Percentiles rank a stretch among this genome's conserved stretches.
Conservation (phyloP, 2,797 vertebrate species). For the Hydrophis major region DNA sequence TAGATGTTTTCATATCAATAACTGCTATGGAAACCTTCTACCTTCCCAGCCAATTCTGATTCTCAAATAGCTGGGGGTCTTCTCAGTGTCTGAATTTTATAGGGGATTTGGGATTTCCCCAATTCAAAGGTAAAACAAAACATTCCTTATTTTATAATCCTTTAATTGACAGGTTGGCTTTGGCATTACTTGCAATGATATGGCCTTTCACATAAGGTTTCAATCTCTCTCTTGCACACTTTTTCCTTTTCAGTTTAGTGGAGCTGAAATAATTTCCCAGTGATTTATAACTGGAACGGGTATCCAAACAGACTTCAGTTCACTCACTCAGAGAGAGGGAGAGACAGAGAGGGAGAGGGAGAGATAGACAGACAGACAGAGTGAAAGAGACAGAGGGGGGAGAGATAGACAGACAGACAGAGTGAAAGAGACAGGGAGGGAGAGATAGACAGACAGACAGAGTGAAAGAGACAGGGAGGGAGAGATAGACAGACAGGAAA, state of each 20-base stretch:
- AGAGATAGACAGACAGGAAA: no score
- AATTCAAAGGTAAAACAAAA: slow-evolving; percentile 34
- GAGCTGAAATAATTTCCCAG: not conserved
- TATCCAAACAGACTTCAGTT: not conserved
- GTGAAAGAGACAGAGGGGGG: no score
- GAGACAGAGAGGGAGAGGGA: no score
- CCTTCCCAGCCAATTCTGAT: slow-evolving; percentile 25
- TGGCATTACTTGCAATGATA: rapidly evolving
- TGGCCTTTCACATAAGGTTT: not conserved
- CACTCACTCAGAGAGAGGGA: not conserved
- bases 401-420: no score
- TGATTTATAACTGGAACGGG: not conserved
- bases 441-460: no score
- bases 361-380: no score
- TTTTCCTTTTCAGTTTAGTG: not conserved
- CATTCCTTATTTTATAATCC: not conserved
- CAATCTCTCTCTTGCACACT: not conserved
- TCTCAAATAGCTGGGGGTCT: slow-evolving; percentile 36
- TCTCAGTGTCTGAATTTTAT: slow-evolving; percentile 17
- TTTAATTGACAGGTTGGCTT: slow-evolving; percentile 2
- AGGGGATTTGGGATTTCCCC: slow-evolving; percentile 31
- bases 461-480: no score
- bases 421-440: no score
- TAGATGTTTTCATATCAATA: not conserved
- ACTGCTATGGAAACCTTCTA: slow-evolving; percentile 67